Evolutionary conservation across 1,140 invertebrate species (phyloP), one percentile per base, ranked within the genome.

Genomic region (Hypothenemus hampei): DNA sequence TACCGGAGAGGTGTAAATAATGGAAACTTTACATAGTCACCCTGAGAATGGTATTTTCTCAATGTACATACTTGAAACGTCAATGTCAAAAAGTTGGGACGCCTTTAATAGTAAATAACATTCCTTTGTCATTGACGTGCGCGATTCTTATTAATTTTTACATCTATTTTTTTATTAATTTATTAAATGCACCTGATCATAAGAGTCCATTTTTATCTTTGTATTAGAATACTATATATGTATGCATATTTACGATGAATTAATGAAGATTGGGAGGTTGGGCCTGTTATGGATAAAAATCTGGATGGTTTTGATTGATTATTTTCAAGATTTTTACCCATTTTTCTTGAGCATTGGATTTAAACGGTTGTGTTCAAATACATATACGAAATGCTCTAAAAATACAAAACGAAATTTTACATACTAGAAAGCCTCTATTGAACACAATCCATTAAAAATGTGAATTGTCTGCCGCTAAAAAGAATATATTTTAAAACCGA

Each of bases 111-210:
- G 36, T 16, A 39, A n/a, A n/a, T 39, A 19, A 3, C 1, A 16
- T 10, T 15, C 36, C 18, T 4, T 16, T 2, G 2, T n/a, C 16
- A 4, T 39, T 7, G 3, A 10, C 8, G 16, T 1, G 18, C n/a
- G 36, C 18, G 18, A 10, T 8, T 4, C 36, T 39, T 16, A 4
- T n/a, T 24, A 43, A 23, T 22, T 11, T 11, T 39, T 16, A 15
- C 13, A 39, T 18, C 40, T 43, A 43, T 43, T 43, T 37, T 37
- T 43, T 46, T 46, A 46, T n/a, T n/a, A 46, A 29, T 31, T 46
- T 46, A 43, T 43, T 43, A 43, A 46, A 46, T 46, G 44, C 44
- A 46, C 44, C 44, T 31, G 44, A 31, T 46, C 44, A 46, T 46
- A 46, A 46, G 44, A 46, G 44, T 31, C 26, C 44, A 46, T 46